Evolutionary conservation across 2,888 invertebrate species (phyloP).

Genomic region (Stictocephala bisonia): DNA sequence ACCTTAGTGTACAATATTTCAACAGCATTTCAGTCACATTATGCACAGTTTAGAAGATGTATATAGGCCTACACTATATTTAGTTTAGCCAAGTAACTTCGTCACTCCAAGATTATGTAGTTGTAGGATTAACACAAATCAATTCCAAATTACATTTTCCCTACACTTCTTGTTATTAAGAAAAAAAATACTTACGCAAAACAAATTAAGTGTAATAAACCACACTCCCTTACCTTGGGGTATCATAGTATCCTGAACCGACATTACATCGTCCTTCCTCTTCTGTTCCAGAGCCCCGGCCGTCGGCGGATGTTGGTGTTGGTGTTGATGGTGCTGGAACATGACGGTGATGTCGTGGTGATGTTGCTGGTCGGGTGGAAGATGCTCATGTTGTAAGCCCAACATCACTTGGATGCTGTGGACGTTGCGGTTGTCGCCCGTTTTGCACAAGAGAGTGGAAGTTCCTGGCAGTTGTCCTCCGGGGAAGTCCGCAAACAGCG

Average conservation of each 20-base stretch:
- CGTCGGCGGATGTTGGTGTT: background rate
- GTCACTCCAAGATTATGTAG: too few relatives aligned
- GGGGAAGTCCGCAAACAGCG: conserved; percentile 80
- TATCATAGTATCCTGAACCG: conserved; percentile 25
- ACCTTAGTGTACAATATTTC: too few relatives aligned
- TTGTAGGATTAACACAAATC: too few relatives aligned
- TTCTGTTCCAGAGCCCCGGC: background rate
- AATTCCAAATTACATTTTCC: too few relatives aligned
- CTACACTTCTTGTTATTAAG: too few relatives aligned
- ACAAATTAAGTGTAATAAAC: background rate
- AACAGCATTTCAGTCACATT: too few relatives aligned
- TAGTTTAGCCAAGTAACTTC: too few relatives aligned
- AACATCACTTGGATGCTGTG: conserved; percentile 78
- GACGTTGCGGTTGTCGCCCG: conserved; percentile 65
- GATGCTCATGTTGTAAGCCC: conserved; percentile 67
- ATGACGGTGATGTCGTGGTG: conserved; percentile 45
- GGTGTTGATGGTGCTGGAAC: conserved; percentile 34
- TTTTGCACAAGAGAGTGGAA: conserved; percentile 35
- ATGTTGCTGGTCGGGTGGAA: conserved; percentile 27
- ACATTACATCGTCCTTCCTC: conserved; percentile 21
- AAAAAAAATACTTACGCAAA: background rate
- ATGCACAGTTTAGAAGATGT: too few relatives aligned
- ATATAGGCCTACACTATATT: too few relatives aligned
- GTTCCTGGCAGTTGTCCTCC: conserved; percentile 35
- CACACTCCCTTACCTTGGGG: conserved; percentile 19